phyloP scores from a whole-genome alignment of 1,140 invertebrate genomes.

The Oncopodura yosiiana region DNA sequence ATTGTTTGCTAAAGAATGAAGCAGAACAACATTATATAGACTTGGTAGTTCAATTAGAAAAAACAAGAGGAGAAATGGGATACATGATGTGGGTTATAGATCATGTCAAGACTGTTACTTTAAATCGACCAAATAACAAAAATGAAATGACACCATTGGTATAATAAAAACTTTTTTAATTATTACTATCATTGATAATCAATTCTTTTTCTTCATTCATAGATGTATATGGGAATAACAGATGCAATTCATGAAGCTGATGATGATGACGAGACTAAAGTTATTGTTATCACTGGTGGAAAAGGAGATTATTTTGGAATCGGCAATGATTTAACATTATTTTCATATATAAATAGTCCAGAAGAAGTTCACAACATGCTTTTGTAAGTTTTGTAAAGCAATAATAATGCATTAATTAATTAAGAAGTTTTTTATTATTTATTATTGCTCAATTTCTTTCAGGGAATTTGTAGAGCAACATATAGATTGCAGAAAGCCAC shows the following conservation, averaged over 20 bases:
- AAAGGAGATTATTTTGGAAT: slow-evolving; percentile 48
- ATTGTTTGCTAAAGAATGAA: slow-evolving; percentile 30
- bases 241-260: slow-evolving; percentile 42
- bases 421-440: neutral
- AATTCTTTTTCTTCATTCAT: too few species aligned
- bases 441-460: slow-evolving; percentile 25
- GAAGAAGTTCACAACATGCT: slow-evolving; percentile 28
- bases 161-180: too few species aligned
- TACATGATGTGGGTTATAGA: slow-evolving; percentile 36
- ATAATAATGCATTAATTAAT: neutral
- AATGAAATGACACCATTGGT: slow-evolving; percentile 49
- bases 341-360: slow-evolving; percentile 41
- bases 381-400: neutral
- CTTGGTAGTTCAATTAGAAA: slow-evolving; percentile 10
- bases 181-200: too few species aligned
- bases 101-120: slow-evolving; percentile 43
- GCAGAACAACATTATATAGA: slow-evolving; percentile 26
- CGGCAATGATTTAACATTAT: slow-evolving; percentile 54
- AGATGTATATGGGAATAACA: slow-evolving; percentile 47
- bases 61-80: slow-evolving; percentile 9
- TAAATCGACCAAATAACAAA: slow-evolving; percentile 45
- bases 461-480: slow-evolving; percentile 47
- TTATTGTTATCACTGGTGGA: slow-evolving; percentile 47
- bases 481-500: slow-evolving; percentile 53
- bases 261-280: slow-evolving; percentile 40